Evolutionary conservation across 92 coral and sea anemone species (phyloP).

Genomic region (Palythoa caribaeorum): DNA sequence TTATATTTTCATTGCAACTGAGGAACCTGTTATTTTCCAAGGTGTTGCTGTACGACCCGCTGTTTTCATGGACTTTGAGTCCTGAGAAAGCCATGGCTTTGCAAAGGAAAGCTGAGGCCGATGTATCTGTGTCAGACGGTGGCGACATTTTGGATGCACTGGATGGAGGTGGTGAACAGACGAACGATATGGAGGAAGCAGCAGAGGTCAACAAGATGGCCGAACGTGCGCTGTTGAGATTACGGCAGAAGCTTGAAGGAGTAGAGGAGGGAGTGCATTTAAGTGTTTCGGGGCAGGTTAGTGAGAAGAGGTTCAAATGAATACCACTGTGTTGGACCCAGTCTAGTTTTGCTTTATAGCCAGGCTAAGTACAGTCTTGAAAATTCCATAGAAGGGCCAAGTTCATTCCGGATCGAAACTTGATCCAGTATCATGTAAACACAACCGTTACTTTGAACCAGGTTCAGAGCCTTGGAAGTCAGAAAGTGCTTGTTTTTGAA

Average conservation of each 20-base stretch:
- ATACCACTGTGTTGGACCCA: too few relatives aligned
- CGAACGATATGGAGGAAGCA: slow-evolving; percentile 53
- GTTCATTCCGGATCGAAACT: not conserved
- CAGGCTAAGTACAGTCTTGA: not conserved
- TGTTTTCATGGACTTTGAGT: slow-evolving; percentile 93
- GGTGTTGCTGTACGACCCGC: slow-evolving; percentile 97
- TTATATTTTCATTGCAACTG: slow-evolving; percentile 14
- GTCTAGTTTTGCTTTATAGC: too few relatives aligned
- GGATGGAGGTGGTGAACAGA: slow-evolving; percentile 54
- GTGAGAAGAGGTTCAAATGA: not conserved
- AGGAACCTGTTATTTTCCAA: not conserved
- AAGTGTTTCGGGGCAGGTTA: slow-evolving; percentile 86
- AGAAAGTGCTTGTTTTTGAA: too few relatives aligned
- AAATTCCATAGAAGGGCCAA: too few relatives aligned
- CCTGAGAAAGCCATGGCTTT: slow-evolving; percentile 89
- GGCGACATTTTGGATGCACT: slow-evolving; percentile 77
- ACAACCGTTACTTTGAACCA: too few relatives aligned
- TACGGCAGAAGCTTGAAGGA: slow-evolving; percentile 95
- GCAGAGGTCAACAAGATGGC: slow-evolving; percentile 95
- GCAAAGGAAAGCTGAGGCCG: slow-evolving; percentile 85
- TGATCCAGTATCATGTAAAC: not conserved
- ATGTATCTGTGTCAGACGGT: slow-evolving; percentile 70
- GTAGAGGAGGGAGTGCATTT: slow-evolving; percentile 93
- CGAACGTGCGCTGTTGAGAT: slow-evolving; percentile 82
- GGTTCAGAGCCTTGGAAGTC: too few relatives aligned